Percentiles rank a stretch among this genome's conserved stretches.
Evolutionary conservation across 2,797 vertebrate genomes (phyloP).

Genomic region (Meriones psammophilus): DNA sequence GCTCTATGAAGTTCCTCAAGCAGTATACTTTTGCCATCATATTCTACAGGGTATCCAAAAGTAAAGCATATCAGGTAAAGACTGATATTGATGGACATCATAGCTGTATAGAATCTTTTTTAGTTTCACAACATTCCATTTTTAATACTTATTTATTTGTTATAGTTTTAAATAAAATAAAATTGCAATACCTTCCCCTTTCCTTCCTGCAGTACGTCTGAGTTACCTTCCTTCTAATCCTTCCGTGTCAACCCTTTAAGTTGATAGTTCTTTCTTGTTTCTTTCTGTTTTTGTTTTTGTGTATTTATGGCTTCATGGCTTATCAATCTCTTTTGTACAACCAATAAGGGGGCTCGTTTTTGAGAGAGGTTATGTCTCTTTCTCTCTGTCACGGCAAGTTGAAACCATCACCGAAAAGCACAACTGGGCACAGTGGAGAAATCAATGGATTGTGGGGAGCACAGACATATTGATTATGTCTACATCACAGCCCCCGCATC

Average conservation of each 20-base stretch:
- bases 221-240: neutral
- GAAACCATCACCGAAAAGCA: neutral
- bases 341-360: neutral
- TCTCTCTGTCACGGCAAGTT: neutral
- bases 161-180: neutral
- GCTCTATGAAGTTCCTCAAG: neutral
- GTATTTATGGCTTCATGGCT: neutral
- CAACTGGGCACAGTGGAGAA: neutral
- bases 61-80: neutral
- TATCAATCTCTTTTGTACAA: neutral
- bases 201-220: neutral
- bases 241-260: neutral
- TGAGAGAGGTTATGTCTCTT: neutral
- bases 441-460: neutral
- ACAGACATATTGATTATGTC: neutral
- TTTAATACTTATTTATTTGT: neutral
- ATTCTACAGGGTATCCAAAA: neutral
- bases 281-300: neutral
- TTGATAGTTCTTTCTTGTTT: too few relatives aligned
- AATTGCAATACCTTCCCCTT: neutral
- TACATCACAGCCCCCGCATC: neutral
- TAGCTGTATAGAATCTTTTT: neutral
- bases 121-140: neutral
- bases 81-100: neutral
- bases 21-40: neutral